Conservation (phyloP, 2,113 vertebrate genomes). For the Phylloscopus whistleri region DNA sequence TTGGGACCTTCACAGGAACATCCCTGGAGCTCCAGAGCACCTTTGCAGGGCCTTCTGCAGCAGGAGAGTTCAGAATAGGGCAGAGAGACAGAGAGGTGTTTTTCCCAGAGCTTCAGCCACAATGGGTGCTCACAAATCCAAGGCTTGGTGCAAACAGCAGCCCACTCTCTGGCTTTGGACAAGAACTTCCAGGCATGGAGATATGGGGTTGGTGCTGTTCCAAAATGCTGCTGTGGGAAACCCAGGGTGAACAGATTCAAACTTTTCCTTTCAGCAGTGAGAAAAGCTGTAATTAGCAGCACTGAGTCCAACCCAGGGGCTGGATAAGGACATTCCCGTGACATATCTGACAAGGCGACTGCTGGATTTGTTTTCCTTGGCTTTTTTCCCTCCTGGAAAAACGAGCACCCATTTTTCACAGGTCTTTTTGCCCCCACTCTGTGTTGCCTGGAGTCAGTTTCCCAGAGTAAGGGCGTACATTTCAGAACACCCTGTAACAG, state of each 20-base stretch:
- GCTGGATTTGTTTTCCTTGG: neutral
- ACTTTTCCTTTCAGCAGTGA: neutral
- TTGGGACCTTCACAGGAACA: neutral
- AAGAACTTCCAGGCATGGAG: neutral
- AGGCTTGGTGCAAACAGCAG: neutral
- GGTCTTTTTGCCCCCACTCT: neutral
- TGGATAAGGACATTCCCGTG: neutral
- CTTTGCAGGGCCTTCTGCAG: neutral
- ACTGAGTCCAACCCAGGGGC: neutral
- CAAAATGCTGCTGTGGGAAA: neutral
- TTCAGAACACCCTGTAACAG: neutral
- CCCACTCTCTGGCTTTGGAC: fast-evolving
- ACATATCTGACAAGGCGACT: neutral
- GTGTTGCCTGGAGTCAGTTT: neutral
- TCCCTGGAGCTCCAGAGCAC: neutral
- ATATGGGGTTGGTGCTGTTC: neutral
- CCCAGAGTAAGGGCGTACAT: neutral
- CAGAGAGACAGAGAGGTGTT: neutral
- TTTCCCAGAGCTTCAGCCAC: neutral
- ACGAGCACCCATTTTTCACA: neutral
- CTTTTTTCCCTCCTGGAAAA: neutral
- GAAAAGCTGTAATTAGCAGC: conserved; percentile 2
- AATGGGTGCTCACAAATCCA: fast-evolving
- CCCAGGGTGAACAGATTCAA: neutral
- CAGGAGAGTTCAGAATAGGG: fast-evolving